Base-by-base conservation (phyloP, 2,888 invertebrate species). In the Eumerus sabulonum region DNA sequence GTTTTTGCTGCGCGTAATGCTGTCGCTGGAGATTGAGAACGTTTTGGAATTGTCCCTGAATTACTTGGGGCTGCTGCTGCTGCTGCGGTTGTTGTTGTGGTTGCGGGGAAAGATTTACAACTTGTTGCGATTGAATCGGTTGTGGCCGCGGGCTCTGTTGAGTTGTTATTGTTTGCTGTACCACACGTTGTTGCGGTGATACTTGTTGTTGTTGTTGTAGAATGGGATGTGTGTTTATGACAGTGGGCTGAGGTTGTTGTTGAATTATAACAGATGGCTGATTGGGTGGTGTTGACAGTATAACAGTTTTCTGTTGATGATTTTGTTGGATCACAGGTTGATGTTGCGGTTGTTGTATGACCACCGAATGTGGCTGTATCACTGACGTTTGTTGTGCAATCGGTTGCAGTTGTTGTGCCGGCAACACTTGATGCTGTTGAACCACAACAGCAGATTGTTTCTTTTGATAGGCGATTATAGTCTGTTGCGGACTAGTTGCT, bases 1-100 rank as follows among this genome's bases (percentile, higher is more conserved):
- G 76, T 27, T 72, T 73, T 64, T 82, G 81, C 50, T 76, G 83
- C 53, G 70, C 81, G 50, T 83, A 71, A 68, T 83, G 85, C 47
- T 85, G 84, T 40, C 82, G 82, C 66, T 86, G 85, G 42, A 85
- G 79, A 66, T 84, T 84, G 40, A 85, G 83, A 40, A 86, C 84
- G 83, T 86, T 86, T 84, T 85, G 84, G 53, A 85, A 84, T 62
- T 85, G 85, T 13, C 84, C 84, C 76, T 84, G 84, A 60, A 86
- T 84, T 4, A 79, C 73, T 27, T 82, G 83, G 9, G 73, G 82
- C 71, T 53, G 83, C 74, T 40, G 79, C 66, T 54, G 36, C 63
- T 60, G 71, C n/a, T 38, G 56, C 38, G 63, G 63, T 9, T 62
- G 27, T 27, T n/a, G 73, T 19, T 73, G 67, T 9, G 14, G 62